A percentile compares a stretch with the other conserved stretches of the same genome.
phyloP scores from a whole-genome alignment of 1,140 invertebrate genomes.

The Zeugodacus cucurbitae region DNA sequence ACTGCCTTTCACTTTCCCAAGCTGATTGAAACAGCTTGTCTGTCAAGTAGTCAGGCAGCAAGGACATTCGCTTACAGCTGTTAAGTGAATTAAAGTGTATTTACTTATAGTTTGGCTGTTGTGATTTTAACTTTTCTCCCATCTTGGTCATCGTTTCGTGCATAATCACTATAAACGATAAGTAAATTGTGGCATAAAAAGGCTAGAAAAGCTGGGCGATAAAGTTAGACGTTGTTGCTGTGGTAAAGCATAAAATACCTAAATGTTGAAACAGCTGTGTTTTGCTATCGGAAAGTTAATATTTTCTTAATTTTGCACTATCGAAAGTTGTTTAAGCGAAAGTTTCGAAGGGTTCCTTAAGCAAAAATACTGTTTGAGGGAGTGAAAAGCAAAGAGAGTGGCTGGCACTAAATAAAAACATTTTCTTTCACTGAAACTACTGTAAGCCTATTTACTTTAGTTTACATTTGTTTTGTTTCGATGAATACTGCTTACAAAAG shows the following conservation, averaged over 20 bases:
- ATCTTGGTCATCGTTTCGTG: neutral
- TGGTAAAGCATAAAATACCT: neutral
- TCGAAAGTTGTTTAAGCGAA: neutral
- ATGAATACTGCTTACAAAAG: no score
- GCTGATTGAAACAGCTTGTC: conserved; percentile 10
- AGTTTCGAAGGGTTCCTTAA: neutral
- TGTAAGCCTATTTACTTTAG: no score
- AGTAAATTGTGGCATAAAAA: neutral
- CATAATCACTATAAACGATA: conserved; percentile 21
- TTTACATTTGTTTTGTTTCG: no score
- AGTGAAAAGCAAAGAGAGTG: no score
- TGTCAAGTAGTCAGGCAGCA: neutral
- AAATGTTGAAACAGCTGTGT: conserved; percentile 10
- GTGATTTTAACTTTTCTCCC: neutral
- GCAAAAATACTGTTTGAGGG: neutral
- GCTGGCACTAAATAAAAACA: no score
- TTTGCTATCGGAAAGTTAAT: neutral
- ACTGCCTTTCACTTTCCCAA: conserved; percentile 15
- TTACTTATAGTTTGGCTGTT: conserved; percentile 23
- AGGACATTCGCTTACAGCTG: conserved; percentile 25
- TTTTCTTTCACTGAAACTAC: no score
- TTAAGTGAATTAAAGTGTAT: conserved; percentile 34
- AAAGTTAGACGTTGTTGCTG: neutral
- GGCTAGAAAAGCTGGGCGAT: neutral
- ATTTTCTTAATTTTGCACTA: conserved; percentile 14